Percentiles rank a stretch among this genome's conserved stretches.
phyloP scores from a whole-genome alignment of 2,797 vertebrate species.

The Catharus ustulatus region DNA sequence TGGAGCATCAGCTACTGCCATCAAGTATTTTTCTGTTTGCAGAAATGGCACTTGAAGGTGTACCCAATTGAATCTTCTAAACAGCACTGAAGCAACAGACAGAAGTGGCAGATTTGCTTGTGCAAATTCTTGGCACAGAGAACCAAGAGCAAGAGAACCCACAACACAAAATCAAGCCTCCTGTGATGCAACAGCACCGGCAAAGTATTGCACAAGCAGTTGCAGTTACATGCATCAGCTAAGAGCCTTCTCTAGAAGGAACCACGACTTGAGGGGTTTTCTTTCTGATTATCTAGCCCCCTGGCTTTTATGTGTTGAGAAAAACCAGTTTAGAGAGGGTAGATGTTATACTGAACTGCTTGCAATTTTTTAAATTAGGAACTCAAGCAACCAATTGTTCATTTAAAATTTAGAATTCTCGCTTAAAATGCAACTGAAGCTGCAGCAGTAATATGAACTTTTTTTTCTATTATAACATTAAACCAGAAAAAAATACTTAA shows the following conservation, averaged over 20 bases:
- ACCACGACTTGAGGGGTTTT: neutral
- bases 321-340: neutral
- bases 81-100: neutral
- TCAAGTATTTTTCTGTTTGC: neutral
- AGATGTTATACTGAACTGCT: neutral
- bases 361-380: neutral
- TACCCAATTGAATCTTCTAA: neutral
- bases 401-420: constrained; percentile 37
- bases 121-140: neutral
- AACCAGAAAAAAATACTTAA: constrained; percentile 5
- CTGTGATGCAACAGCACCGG: neutral
- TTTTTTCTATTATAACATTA: constrained; percentile 16
- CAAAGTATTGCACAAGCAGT: neutral
- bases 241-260: neutral
- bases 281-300: neutral
- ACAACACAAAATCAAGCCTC: neutral
- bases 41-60: neutral
- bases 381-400: neutral
- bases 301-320: neutral
- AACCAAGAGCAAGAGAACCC: neutral
- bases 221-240: neutral
- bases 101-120: neutral
- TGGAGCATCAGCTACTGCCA: constrained; percentile 1
- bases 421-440: neutral
- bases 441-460: neutral